Evolutionary conservation across 2,888 invertebrate genomes (phyloP), one percentile per base, ranked within the genome.

Genomic region (Andrena trimmerana): DNA sequence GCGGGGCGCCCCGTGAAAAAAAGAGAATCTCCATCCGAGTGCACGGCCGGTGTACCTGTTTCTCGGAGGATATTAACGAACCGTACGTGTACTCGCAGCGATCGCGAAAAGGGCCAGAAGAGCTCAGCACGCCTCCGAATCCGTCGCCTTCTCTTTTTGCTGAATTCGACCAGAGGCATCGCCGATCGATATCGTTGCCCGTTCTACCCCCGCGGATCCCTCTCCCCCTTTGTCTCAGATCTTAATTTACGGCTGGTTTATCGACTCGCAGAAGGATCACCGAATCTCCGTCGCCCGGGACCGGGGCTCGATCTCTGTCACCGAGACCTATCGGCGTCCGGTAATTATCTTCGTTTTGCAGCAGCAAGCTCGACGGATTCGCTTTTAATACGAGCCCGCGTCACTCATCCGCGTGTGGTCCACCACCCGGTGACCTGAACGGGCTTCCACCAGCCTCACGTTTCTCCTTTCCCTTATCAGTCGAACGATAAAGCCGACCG

Each of bases 101-200:
- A 74, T 75, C 60, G 77, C 71, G 52, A 42, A 13, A 68, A 42
- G 16, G 71, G 60, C 31, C 8, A 10, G n/a, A 24, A 60, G 33
- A 68, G 33, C 52, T 13, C 81, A 70, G 73, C 76, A 81, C 72
- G 76, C 75, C 81, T 78, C 78, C 78, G 75, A 78, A 74, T 82
- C 54, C 42, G 80, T 66, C 36, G 52, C 63, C 62, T 72, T 67
- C 62, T 81, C 77, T 78, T 78, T 83, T 87, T 85, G 75, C 63
- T 66, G 78, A 85, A 74, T 80, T 87, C 78, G 75, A 76, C 72
- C 84, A 69, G 68, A 84, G 84, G 85, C 81, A 78, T 84, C 84
- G 71, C 74, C 80, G 78, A 81, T 83, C 76, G 83, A 80, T 83
- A 81, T 87, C 72, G 76, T 78, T 71, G 52, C 57, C 66, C 50